These are phyloP conservation scores for Struthio camelus DNA, from an alignment of 2,113 vertebrate species.

Conservation along the genomic window DNA sequence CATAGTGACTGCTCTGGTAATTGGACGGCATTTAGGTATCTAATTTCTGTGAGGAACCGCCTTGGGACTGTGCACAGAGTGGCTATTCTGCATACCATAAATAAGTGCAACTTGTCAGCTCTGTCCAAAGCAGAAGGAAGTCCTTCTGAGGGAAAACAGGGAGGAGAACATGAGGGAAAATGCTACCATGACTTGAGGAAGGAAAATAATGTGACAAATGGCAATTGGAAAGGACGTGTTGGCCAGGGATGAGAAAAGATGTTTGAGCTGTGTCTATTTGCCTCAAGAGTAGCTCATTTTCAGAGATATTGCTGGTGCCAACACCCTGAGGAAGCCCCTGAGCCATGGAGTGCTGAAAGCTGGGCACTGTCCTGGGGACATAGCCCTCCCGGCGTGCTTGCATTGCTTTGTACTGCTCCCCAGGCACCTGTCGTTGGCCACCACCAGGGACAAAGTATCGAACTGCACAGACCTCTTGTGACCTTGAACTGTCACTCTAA, in stretches of 20 bases:
- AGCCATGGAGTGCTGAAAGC: not conserved
- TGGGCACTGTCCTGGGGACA: not conserved
- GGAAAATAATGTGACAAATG: not conserved
- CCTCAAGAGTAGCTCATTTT: not conserved
- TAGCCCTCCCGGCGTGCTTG: not conserved
- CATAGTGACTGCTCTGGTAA: not conserved
- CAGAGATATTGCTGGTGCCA: not conserved
- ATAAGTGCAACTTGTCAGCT: not conserved
- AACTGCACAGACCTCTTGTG: not conserved
- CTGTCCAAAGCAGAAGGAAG: not conserved
- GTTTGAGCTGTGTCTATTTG: not conserved
- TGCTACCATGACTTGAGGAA: not conserved
- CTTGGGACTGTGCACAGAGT: too few species aligned
- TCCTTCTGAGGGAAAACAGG: not conserved
- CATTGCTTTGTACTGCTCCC: not conserved
- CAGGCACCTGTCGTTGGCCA: accelerated
- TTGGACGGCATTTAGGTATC: not conserved
- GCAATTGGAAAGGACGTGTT: not conserved
- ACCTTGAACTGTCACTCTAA: not conserved
- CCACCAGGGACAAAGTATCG: not conserved
- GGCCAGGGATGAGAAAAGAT: not conserved
- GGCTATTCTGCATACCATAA: not conserved
- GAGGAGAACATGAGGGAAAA: not conserved
- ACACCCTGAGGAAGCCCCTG: not conserved
- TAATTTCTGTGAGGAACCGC: accelerated